Evolutionary conservation across 1,140 invertebrate genomes (phyloP), one percentile per base, ranked within the genome.

Genomic region (Drosophila pallidifrons): DNA sequence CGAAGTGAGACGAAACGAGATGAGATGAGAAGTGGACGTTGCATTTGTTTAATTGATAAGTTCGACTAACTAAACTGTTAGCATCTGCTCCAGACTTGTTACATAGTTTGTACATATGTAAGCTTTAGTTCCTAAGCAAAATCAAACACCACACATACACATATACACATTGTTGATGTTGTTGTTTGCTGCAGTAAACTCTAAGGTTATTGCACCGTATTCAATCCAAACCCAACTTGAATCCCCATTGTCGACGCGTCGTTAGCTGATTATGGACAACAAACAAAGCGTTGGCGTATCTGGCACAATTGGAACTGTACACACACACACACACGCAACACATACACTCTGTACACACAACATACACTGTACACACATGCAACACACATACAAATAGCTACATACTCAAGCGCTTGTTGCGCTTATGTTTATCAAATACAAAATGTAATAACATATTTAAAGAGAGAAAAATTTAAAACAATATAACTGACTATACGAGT

Each of bases 1-100:
- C 10, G n/a, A 58, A 28, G 49, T 11, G 32, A 63, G 46, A 43
- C 49, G 20, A 30, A 41, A 41, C 1, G n/a, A 52, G 54, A 25
- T 16, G 38, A 41, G n/a, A 64, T 41, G 41, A 60, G 46, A 54
- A 20, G 67, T 55, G 45, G 57, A 78, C 61, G 76, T 65, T 71
- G 83, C 85, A 88, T 89, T 88, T 88, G 80, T 89, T 88, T 88
- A 80, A 64, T 77, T 81, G 38, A 57, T 83, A 83, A 80, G 72
- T 77, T 70, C 63, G 57, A 80, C 72, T 75, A 77, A 72, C 63
- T 76, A 47, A 68, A 73, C 59, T 61, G 75, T 57, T 74, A 74
- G 71, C 75, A 66, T 38, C 64, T 63, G 71, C 70, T 77, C 59
- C 70, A 77, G 74, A 88, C 83, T 90, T 89, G 85, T 88, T 89